phyloP scores from a whole-genome alignment of 2,888 invertebrate species.

The Ernsta delagoae region DNA sequence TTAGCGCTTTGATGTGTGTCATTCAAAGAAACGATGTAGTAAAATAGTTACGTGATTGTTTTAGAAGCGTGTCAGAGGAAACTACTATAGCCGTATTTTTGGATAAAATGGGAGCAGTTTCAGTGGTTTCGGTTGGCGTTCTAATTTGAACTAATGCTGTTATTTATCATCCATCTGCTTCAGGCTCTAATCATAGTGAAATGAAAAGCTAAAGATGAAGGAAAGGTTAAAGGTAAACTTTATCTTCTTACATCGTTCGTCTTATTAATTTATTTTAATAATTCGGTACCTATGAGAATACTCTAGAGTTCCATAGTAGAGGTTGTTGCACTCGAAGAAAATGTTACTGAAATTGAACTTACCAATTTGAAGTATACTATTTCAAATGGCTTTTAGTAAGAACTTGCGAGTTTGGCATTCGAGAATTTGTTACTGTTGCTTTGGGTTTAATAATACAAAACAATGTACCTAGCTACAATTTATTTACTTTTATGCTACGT shows the following conservation, averaged over 20 bases:
- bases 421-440: constrained; percentile 16
- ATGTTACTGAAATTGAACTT: constrained; percentile 65
- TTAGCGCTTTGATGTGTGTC: constrained; percentile 30
- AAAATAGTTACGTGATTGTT: constrained; percentile 27
- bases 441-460: constrained; percentile 10
- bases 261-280: too few relatives aligned
- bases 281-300: too few relatives aligned
- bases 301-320: constrained; percentile 32
- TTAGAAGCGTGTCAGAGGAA: constrained; percentile 10
- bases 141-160: background rate
- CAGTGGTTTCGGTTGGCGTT: background rate
- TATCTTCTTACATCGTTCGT: too few relatives aligned
- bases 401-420: constrained; percentile 53
- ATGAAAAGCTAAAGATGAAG: too few relatives aligned
- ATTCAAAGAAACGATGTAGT: constrained; percentile 33
- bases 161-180: background rate
- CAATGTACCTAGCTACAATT: background rate
- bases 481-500: background rate
- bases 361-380: constrained; percentile 63
- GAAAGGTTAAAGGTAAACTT: too few relatives aligned
- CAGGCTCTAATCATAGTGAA: too few relatives aligned
- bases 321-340: constrained; percentile 56
- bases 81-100: constrained; percentile 22
- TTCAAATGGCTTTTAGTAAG: constrained; percentile 58
- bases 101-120: background rate